phyloP scores from a whole-genome alignment of 1,140 invertebrate species.

The Ceratosolen solmsi region DNA sequence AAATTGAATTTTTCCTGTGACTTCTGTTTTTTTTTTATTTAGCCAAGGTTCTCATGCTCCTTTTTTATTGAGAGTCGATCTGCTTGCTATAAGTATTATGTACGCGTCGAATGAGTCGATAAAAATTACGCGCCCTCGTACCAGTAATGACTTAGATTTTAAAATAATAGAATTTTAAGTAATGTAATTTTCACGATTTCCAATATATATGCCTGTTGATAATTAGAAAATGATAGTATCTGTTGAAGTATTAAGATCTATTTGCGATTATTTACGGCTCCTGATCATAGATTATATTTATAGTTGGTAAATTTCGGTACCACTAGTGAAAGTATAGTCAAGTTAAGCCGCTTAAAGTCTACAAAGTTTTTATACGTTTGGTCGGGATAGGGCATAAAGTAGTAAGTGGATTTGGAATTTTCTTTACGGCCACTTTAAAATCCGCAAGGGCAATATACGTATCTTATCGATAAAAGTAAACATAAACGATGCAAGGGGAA shows the following conservation, averaged over 20 bases:
- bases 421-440: slow-evolving; percentile 38
- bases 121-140: too few relatives aligned
- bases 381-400: neutral
- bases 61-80: too few relatives aligned
- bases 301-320: neutral
- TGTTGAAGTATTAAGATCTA: neutral
- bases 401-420: slow-evolving; percentile 11
- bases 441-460: slow-evolving; percentile 16
- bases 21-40: neutral
- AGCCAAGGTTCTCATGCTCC: neutral
- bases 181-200: too few relatives aligned
- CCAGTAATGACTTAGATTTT: too few relatives aligned
- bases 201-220: too few relatives aligned
- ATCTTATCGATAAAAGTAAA: slow-evolving; percentile 32
- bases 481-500: neutral
- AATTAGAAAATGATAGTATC: neutral
- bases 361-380: neutral
- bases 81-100: too few relatives aligned
- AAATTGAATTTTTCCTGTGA: slow-evolving; percentile 44
- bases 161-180: too few relatives aligned
- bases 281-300: neutral
- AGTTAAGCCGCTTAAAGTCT: slow-evolving; percentile 20
- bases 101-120: too few relatives aligned
- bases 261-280: neutral
- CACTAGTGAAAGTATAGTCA: neutral